Conservation (phyloP, 1,140 invertebrate genomes). For the Drosophila serrata region DNA sequence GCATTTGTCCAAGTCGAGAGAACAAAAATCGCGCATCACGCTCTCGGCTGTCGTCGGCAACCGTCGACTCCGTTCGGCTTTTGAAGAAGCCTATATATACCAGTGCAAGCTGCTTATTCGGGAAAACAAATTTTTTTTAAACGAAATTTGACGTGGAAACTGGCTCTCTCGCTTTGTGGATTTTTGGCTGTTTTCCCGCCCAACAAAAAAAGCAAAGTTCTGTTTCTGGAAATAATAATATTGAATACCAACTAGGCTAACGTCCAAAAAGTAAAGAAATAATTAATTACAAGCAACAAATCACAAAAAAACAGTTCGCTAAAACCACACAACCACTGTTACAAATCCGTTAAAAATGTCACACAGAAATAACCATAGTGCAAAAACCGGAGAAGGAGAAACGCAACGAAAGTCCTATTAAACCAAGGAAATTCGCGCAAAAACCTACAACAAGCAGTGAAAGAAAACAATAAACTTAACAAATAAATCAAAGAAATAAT, state of each 20-base stretch:
- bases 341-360: constrained; percentile 21
- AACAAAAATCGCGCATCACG: too few species aligned
- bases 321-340: constrained; percentile 5
- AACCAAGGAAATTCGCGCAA: constrained; percentile 5
- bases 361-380: constrained; percentile 21
- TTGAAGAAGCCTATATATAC: not conserved
- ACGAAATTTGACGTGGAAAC: constrained; percentile 18
- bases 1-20: not conserved
- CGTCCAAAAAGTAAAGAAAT: constrained; percentile 19
- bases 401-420: constrained; percentile 4
- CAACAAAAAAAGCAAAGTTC: constrained; percentile 58
- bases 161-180: constrained; percentile 74
- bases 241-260: constrained; percentile 28
- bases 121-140: constrained; percentile 3
- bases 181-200: constrained; percentile 78
- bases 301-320: constrained; percentile 6
- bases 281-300: constrained; percentile 1
- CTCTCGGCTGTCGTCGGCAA: not conserved
- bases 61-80: not conserved
- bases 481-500: constrained; percentile 3
- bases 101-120: not conserved
- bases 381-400: constrained; percentile 16
- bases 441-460: constrained; percentile 4
- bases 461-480: constrained; percentile 2
- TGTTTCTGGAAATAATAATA: constrained; percentile 10